Evolutionary conservation across 2,113 vertebrate species (phyloP).

Genomic region (Columbina picui): DNA sequence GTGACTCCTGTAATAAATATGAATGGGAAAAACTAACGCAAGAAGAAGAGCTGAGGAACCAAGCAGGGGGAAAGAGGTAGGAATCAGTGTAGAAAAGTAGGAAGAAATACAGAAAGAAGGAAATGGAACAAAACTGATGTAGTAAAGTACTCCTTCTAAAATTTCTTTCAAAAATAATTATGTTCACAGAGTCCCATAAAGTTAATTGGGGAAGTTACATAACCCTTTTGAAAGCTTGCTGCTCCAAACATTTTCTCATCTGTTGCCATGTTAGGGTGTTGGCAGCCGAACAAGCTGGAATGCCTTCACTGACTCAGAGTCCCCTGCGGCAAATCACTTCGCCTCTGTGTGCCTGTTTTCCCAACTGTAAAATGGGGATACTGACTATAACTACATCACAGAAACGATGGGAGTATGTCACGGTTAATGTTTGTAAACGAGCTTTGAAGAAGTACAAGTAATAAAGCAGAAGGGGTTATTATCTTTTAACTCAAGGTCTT

Average conservation of each 20-base stretch:
- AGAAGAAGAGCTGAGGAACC: background rate
- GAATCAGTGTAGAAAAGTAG: background rate
- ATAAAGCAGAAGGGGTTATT: background rate
- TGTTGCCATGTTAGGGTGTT: background rate
- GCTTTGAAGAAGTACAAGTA: background rate
- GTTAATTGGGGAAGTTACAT: constrained; percentile 43
- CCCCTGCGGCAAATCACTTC: background rate
- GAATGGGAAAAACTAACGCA: background rate
- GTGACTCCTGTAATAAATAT: background rate
- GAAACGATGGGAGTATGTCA: background rate
- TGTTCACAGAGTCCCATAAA: background rate
- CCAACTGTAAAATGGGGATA: background rate
- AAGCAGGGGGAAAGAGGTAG: background rate
- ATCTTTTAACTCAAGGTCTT: background rate
- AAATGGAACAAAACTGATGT: background rate
- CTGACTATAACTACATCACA: background rate
- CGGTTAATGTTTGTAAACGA: background rate
- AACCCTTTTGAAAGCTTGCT: constrained; percentile 16
- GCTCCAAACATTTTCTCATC: constrained; percentile 31
- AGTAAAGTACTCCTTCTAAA: background rate
- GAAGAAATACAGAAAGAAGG: background rate
- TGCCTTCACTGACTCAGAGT: constrained; percentile 41
- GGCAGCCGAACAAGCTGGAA: background rate
- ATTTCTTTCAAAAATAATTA: background rate
- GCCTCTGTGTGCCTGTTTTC: background rate